Evolutionary conservation across 1,140 invertebrate genomes (phyloP).

Genomic region (Coptotermes formosanus): DNA sequence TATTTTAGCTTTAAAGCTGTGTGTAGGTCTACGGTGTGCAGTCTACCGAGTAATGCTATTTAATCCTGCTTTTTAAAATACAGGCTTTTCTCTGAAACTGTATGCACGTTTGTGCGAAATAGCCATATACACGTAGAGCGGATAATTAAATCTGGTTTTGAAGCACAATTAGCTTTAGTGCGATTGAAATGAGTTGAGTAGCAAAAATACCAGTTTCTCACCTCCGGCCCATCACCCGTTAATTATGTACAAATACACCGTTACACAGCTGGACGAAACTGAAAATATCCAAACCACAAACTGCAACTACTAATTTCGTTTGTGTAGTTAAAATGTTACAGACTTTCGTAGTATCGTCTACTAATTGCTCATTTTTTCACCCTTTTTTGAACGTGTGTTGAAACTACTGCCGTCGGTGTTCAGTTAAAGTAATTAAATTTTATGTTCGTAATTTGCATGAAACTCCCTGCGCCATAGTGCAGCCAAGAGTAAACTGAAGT

Average conservation of each 20-base stretch:
- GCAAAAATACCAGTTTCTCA: background rate
- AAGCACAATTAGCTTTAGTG: conserved; percentile 4
- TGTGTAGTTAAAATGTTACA: background rate
- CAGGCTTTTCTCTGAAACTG: background rate
- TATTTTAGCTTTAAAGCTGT: background rate
- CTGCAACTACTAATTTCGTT: background rate
- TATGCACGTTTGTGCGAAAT: background rate
- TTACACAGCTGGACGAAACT: background rate
- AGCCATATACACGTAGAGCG: background rate
- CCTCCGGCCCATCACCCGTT: background rate
- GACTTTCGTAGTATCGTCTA: background rate
- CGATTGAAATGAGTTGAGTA: background rate
- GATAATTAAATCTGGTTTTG: background rate
- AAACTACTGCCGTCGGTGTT: no score
- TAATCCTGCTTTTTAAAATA: background rate
- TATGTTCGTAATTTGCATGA: no score
- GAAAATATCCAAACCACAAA: background rate
- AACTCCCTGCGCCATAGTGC: no score
- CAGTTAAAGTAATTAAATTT: no score
- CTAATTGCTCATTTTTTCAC: background rate
- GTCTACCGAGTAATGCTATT: background rate
- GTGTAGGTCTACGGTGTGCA: background rate
- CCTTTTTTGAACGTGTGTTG: background rate
- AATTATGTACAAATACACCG: background rate
- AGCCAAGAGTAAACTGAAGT: no score